A percentile compares a stretch with the other conserved stretches of the same genome.
Conservation (phyloP, 2,888 invertebrate genomes). For the Liopterus haemorrhoidalis region DNA sequence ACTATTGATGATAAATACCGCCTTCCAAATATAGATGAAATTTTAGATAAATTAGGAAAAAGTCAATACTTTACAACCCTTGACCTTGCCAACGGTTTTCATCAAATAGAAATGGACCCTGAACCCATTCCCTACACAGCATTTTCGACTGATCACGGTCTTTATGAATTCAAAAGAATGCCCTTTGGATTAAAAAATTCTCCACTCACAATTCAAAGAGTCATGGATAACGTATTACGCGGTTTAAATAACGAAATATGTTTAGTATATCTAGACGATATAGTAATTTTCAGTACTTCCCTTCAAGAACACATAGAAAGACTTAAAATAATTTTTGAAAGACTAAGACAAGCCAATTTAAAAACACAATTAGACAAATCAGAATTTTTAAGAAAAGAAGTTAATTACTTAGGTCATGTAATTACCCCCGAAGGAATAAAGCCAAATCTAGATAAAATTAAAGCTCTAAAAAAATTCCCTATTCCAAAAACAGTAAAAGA, state of each 20-base stretch:
- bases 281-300: too few species aligned
- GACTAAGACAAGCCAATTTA: too few species aligned
- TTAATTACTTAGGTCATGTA: not conserved
- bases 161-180: conserved; percentile 36
- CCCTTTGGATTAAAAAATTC: too few species aligned
- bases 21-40: conserved; percentile 26
- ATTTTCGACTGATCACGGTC: conserved; percentile 31
- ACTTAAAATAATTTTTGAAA: too few species aligned
- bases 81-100: not conserved
- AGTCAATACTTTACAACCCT: conserved; percentile 7
- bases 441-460: not conserved
- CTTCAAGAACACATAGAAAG: too few species aligned
- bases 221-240: too few species aligned
- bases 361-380: conserved; percentile 1
- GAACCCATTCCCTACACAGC: conserved; percentile 33
- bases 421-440: not conserved
- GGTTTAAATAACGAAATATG: too few species aligned
- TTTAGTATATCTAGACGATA: too few species aligned
- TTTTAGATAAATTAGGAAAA: conserved; percentile 21
- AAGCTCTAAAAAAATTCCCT: not conserved
- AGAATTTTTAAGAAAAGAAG: not conserved
- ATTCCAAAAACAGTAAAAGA: conserved; percentile 2
- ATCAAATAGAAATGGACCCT: conserved; percentile 3
- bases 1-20: conserved; percentile 33
- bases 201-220: too few species aligned